Base-by-base conservation (phyloP, 2,888 invertebrate genomes). In the Cristatella mucedo region DNA sequence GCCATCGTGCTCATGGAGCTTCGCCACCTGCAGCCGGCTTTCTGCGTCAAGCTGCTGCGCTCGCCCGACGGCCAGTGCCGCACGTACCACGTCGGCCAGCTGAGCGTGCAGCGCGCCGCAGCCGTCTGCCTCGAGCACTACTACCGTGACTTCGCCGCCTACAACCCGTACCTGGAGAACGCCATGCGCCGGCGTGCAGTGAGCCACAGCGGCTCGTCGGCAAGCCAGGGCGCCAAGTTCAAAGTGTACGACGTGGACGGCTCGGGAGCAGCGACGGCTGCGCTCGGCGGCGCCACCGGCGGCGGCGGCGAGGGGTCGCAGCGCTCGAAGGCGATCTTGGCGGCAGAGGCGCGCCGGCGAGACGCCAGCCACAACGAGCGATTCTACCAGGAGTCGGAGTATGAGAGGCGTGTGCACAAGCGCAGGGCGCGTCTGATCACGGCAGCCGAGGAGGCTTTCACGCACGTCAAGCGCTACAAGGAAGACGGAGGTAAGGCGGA, bases 191-290 rank as follows among this genome's bases (percentile, higher is more conserved):
- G 38, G 29, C 15, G 19, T 13, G 30, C 7, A 38, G n/a, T 6
- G 9, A 15, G 29, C n/a, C 39, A 16, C 21, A 7, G 4, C 21
- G 15, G 21, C 18, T 26, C 26, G 32, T 13, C 24, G 30, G n/a
- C n/a, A n/a, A n/a, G n/a, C n/a, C n/a, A n/a, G n/a, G 30, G 21
- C 26, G 20, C 57, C n/a, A 56, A 57, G 42, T 50, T 66, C 59
- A 97, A 97, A 67, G 86, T 93, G 63, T 97, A 97, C 67, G 89
- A 95, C 64, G 86, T 97, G 5, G 95, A 97, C 59, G 82, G 68
- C 38, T n/a, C n/a, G n/a, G n/a, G n/a, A 44, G 58, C 49, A 7
- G 46, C 45, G 11, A 49, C 44, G 16, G 38, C 16, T 19, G 51
- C 52, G 40, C 44, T 47, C 29, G 41, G 41, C 19, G 49, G 58